These are phyloP conservation scores for Hyposoter dolosus DNA, from an alignment of 2,888 invertebrate species.

Conservation along the genomic window DNA sequence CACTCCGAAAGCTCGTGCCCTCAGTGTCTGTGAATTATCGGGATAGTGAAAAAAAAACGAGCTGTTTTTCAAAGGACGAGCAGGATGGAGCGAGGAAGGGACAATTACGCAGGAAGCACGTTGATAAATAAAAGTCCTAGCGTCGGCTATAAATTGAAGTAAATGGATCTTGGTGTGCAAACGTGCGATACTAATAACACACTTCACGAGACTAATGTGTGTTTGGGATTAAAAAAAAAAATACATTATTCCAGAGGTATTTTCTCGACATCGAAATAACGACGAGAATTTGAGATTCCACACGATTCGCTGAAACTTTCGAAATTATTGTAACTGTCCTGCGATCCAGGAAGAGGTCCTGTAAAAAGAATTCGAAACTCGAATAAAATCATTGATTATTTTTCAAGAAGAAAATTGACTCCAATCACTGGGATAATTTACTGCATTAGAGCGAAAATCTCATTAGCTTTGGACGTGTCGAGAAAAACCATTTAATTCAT, in stretches of 20 bases:
- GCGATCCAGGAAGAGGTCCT: background rate
- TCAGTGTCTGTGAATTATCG: background rate
- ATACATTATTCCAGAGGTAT: conserved; percentile 41
- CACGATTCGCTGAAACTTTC: background rate
- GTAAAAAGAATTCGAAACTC: background rate
- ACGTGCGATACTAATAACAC: conserved; percentile 29
- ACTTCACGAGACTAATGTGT: conserved; percentile 45
- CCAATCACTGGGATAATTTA: background rate
- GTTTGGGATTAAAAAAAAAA: conserved; percentile 48
- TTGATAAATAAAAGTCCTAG: conserved; percentile 63
- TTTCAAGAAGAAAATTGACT: background rate
- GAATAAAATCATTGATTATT: background rate
- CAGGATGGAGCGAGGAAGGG: background rate
- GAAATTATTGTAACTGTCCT: background rate
- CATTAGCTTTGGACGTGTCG: background rate
- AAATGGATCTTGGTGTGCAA: conserved; percentile 48
- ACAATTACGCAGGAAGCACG: conserved; percentile 60
- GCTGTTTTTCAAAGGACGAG: background rate
- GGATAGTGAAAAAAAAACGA: conserved; percentile 3
- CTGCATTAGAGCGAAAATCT: background rate
- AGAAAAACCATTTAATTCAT: background rate
- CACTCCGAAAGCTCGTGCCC: background rate
- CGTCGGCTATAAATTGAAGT: conserved; percentile 60
- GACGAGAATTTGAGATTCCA: conserved; percentile 1
- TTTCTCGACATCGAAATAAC: conserved; percentile 53